Conservation (phyloP, 1,140 invertebrate species). For the Medauroidea extradentata region DNA sequence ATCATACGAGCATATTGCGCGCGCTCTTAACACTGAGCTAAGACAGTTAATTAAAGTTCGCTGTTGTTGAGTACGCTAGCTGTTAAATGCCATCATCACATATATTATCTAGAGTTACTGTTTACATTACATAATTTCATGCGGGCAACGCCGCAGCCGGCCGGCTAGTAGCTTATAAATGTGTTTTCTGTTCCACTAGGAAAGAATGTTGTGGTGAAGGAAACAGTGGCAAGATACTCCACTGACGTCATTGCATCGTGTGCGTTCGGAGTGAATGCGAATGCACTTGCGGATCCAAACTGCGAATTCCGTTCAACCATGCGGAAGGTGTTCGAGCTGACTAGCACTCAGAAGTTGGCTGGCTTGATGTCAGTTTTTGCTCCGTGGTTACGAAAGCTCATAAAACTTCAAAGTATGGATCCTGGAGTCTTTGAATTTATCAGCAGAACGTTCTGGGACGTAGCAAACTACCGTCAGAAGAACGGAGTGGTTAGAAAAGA, state of each 20-base stretch:
- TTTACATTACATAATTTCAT: no score
- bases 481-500: slow-evolving; percentile 33
- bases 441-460: slow-evolving; percentile 17
- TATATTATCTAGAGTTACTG: no score
- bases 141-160: no score
- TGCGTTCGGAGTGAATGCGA: slow-evolving; percentile 34
- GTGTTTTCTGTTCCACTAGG: background rate
- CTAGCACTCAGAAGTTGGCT: slow-evolving; percentile 20
- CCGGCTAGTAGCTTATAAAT: no score
- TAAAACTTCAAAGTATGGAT: slow-evolving; percentile 21
- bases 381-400: slow-evolving; percentile 24
- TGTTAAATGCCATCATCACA: no score
- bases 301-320: slow-evolving; percentile 33
- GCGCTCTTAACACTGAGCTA: no score
- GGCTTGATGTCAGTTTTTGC: slow-evolving; percentile 23
- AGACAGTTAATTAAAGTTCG: no score
- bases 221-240: background rate
- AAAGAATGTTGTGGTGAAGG: background rate
- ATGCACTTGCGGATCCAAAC: slow-evolving; percentile 31
- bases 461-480: slow-evolving; percentile 17
- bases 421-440: slow-evolving; percentile 25
- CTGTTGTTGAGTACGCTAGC: no score
- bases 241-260: slow-evolving; percentile 34
- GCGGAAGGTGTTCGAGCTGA: slow-evolving; percentile 28
- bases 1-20: no score